Base-by-base conservation (phyloP, 1,140 invertebrate species). In the Watersipora subatra region DNA sequence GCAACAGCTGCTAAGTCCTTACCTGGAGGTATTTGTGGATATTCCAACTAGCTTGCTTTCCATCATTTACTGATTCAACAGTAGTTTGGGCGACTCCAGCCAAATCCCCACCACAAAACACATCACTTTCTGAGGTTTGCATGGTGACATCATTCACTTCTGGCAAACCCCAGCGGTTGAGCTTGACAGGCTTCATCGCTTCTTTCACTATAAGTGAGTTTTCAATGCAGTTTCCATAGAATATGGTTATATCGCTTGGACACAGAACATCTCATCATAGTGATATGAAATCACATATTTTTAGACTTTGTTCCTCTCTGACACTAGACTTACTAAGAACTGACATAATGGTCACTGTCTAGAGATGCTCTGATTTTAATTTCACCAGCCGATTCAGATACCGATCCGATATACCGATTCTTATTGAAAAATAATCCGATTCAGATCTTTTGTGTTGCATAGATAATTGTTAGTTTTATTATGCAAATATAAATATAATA, bases 31-130 rank as follows among this genome's bases (percentile, higher is more conserved):
- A 92, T 71, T 88, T 88, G 75, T 99, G 96, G 61, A 99, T 97
- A 70, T 85, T 85, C 94, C 94, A 97, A 2, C 94, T 90, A 0
- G 95, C 94, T 2, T 87, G 91, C 83, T 99, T 99, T 26, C 95
- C 95, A 82, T 99, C 95, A 78, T 99, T 99, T 0, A 96, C 93
- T 1, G 92, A 90, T 82, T 99, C 95, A 0, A 99, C 95, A 0
- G 95, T 97, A 0, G 95, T 99, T 78, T 97, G 91, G 0, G 93
- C 88, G 24, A 92, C 84, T 1, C 93, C 94, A 7, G 90, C 92
- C 7, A 97, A 73, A 80, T 99, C 96, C 0, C 96, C 96, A 7
- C 96, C 96, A 71, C 88, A 87, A 76, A 94, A 99, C 2, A 97
- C 88, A 73, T 86, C 85, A 0, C 86, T 81, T 67, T 88, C 85